Evolutionary conservation across 1,140 invertebrate species (phyloP).

Genomic region (Musca domestica): DNA sequence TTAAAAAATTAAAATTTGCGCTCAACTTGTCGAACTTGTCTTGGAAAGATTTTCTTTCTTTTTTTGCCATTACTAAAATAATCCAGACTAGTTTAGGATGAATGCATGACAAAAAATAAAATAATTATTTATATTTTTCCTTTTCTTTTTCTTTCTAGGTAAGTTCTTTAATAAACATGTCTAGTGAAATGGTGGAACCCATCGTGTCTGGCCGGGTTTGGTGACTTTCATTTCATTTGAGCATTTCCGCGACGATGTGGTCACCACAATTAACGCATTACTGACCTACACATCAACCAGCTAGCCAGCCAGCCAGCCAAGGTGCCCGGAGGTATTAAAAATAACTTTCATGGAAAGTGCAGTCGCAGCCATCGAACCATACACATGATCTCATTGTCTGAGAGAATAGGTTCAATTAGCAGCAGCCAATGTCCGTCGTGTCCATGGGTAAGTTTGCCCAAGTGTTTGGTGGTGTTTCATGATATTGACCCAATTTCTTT

Average conservation of each 20-base stretch:
- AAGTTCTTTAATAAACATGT: neutral
- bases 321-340: too few species aligned
- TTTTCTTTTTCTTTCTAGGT: constrained; percentile 5
- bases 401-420: too few species aligned
- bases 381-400: too few species aligned
- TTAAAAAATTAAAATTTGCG: too few species aligned
- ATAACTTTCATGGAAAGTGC: too few species aligned
- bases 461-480: too few species aligned
- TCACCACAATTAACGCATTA: constrained; percentile 6
- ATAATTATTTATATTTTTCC: neutral
- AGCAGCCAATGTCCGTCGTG: too few species aligned
- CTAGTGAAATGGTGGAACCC: neutral
- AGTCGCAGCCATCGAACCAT: too few species aligned
- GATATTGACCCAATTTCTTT: too few species aligned
- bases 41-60: neutral
- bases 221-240: neutral
- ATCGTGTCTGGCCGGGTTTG: neutral
- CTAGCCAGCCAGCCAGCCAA: too few species aligned
- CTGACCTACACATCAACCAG: constrained; percentile 4
- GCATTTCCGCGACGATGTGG: neutral
- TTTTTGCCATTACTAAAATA: neutral
- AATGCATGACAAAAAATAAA: neutral
- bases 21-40: too few species aligned
- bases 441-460: too few species aligned
- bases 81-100: neutral